These are phyloP conservation scores for Etheostoma nigrum DNA, from an alignment of 2,797 vertebrate species.

Conservation along the genomic window DNA sequence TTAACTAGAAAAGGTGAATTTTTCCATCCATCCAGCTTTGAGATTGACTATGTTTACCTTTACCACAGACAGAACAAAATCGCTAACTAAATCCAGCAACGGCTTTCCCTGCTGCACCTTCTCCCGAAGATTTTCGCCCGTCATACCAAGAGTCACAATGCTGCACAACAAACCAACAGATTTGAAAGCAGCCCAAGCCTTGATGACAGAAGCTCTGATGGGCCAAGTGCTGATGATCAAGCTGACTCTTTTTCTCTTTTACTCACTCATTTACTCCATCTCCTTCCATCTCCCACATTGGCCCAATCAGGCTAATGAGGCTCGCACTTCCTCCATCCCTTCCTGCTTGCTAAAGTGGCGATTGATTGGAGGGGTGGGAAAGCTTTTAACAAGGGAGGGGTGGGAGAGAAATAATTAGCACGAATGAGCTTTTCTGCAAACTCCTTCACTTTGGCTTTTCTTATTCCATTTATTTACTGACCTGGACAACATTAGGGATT, in stretches of 20 bases:
- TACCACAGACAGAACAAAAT: not conserved
- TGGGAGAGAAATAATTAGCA: conserved; percentile 86
- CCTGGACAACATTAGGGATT: conserved; percentile 81
- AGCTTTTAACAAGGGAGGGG: conserved; percentile 86
- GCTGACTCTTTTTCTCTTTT: conserved; percentile 78
- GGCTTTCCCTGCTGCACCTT: conserved; percentile 20
- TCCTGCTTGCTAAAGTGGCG: conserved; percentile 82
- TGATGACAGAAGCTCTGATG: conserved; percentile 69
- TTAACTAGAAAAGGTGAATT: not conserved
- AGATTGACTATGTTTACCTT: not conserved
- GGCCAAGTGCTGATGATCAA: conserved; percentile 79
- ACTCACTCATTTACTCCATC: conserved; percentile 69
- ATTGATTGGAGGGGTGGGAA: conserved; percentile 87
- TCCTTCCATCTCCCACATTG: conserved; percentile 72
- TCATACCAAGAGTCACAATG: conserved; percentile 23
- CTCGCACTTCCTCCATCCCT: conserved; percentile 82
- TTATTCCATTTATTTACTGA: conserved; percentile 80
- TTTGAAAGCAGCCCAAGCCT: conserved; percentile 53
- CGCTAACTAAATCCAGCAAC: not conserved
- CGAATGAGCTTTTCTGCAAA: conserved; percentile 85
- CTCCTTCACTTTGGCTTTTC: conserved; percentile 75
- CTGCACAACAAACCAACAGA: conserved; percentile 46
- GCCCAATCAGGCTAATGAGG: conserved; percentile 84
- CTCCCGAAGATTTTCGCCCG: conserved; percentile 19
- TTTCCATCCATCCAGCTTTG: not conserved